Conservation (phyloP, 2,797 vertebrate species). For the Gouania willdenowi region DNA sequence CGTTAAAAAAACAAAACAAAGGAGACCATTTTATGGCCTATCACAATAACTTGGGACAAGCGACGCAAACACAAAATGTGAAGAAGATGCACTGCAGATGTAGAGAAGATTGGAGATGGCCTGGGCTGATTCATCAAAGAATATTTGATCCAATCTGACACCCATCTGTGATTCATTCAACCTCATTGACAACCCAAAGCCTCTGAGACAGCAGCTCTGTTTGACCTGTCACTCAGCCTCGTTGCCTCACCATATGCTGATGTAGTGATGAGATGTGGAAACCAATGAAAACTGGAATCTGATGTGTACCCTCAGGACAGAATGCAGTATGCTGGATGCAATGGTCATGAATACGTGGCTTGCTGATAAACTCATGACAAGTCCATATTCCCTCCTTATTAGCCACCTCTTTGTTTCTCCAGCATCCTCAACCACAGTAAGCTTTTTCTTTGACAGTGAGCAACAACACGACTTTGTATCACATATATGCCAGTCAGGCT, state of each 20-base stretch:
- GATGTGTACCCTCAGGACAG: constrained; percentile 5
- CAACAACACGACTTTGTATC: constrained; percentile 11
- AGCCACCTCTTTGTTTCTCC: constrained; percentile 11
- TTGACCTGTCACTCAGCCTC: constrained; percentile 36
- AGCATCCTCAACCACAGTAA: constrained; percentile 14
- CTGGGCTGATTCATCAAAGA: constrained; percentile 24
- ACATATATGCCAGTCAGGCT: constrained; percentile 25
- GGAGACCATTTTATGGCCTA: constrained; percentile 27
- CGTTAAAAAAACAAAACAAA: constrained; percentile 50
- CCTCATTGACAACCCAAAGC: constrained; percentile 56
- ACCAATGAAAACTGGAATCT: constrained; percentile 17
- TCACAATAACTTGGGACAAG: constrained; percentile 24
- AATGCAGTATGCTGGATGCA: constrained; percentile 8
- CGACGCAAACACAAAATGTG: constrained; percentile 31
- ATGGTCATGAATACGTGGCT: background rate
- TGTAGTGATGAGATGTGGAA: constrained; percentile 21
- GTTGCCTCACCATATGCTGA: constrained; percentile 25
- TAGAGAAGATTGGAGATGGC: constrained; percentile 18
- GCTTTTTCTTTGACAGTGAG: constrained; percentile 15
- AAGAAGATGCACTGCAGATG: constrained; percentile 19
- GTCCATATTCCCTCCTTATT: background rate
- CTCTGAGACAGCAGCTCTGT: constrained; percentile 35
- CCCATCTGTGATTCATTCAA: constrained; percentile 55
- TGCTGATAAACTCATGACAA: background rate
- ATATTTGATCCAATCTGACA: constrained; percentile 50